Evolutionary conservation across 2,113 vertebrate species (phyloP), one percentile per base, ranked within the genome.

Genomic region (Suncus etruscus): DNA sequence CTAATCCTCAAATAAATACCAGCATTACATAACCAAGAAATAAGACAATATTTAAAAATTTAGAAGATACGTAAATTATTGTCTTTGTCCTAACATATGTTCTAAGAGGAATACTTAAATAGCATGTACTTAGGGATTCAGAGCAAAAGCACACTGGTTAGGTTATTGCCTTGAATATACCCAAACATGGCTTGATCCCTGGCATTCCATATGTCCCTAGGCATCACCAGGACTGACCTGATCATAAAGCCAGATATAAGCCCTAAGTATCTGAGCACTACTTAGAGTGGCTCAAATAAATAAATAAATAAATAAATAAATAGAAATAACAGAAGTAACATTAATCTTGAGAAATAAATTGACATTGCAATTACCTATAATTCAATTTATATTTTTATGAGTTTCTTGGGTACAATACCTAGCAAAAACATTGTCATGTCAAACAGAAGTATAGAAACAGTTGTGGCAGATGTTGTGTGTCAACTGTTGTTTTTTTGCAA

Each of bases 401-500:
- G 12, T 31, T 74, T 15, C 83, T 51, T 76, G 14, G 4, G 25
- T 65, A 22, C 32, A 74, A 69, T 79, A 75, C 69, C 8, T 11
- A 54, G 85, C 8, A 82, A 85, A 87, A 74, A 11, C 77, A 78
- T 50, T 88, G 87, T 95, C 95, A 91, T 92, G 89, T 86, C 95
- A 73, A 91, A 39, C 39, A 39, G 39, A 3, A 39, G 39, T 39
- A 39, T 39, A 39, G 39, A 39, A 39, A 94, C 89, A 97, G 96
- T 95, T 94, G 93, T 94, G 96, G 95, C 96, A 95, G 95, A 94
- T 97, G 94, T 94, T 97, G 95, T 94, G 50, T 97, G 94, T 96
- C 95, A 95, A 96, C 88, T 97, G 90, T 96, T 95, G 94, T 81
- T 95, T 94, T 78, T 97, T 97, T 96, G 96, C 96, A 93, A 96